Percentiles rank a stretch among this genome's conserved stretches.
phyloP scores from a whole-genome alignment of 2,113 vertebrate species.

The Buteo buteo region DNA sequence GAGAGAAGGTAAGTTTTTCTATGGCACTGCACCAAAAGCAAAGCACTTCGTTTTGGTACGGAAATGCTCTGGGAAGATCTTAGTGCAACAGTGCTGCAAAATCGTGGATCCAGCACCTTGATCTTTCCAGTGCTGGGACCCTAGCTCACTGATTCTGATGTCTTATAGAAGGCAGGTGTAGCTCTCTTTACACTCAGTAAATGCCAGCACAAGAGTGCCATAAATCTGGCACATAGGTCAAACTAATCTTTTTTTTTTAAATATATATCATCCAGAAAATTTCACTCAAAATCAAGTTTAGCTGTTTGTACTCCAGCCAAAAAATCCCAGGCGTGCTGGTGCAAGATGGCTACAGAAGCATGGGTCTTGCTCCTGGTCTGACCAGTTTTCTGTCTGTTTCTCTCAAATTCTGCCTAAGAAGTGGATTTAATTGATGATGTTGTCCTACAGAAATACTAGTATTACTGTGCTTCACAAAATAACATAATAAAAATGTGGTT shows the following conservation, averaged over 20 bases:
- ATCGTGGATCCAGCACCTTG: not conserved
- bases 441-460: not conserved
- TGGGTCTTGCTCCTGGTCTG: not conserved
- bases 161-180: not conserved
- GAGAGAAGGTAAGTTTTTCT: not conserved
- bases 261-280: not conserved
- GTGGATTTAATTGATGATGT: not conserved
- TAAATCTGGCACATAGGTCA: not conserved
- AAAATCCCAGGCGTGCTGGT: not conserved
- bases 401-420: not conserved
- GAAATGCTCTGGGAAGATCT: not conserved
- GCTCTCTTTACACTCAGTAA: not conserved
- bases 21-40: not conserved
- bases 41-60: not conserved
- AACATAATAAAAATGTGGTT: not conserved
- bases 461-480: not conserved
- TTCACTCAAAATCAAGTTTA: not conserved
- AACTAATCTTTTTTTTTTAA: not conserved
- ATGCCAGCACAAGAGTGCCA: not conserved
- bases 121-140: not conserved
- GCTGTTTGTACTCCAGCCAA: not conserved
- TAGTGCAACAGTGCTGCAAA: slow-evolving; percentile 26
- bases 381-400: not conserved
- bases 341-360: slow-evolving; percentile 47
- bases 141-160: not conserved